Conservation (phyloP, 1,140 invertebrate genomes). For the Calephelis nemesis region DNA sequence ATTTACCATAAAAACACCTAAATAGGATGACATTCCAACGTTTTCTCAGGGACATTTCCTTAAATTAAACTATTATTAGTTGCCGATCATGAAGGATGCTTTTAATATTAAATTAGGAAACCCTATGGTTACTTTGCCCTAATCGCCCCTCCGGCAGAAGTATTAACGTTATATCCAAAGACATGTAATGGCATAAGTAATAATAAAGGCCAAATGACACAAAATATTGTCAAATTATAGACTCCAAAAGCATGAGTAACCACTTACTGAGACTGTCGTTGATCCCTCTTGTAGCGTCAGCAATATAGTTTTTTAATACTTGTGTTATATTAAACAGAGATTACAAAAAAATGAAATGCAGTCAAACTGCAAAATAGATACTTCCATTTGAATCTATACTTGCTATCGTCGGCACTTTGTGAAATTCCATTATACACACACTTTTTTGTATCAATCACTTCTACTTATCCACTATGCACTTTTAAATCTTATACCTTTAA, state of each 20-base stretch:
- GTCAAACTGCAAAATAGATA: too few relatives aligned
- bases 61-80: slow-evolving; percentile 77
- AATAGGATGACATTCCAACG: slow-evolving; percentile 72
- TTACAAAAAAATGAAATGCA: neutral
- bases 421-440: too few relatives aligned
- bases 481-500: too few relatives aligned
- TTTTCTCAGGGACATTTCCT: slow-evolving; percentile 77
- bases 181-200: slow-evolving; percentile 74
- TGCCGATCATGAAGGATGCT: slow-evolving; percentile 76
- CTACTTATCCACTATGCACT: too few relatives aligned
- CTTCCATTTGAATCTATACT: too few relatives aligned
- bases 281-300: slow-evolving; percentile 59
- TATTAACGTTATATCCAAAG: slow-evolving; percentile 74
- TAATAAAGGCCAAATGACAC: slow-evolving; percentile 78
- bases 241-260: slow-evolving; percentile 75
- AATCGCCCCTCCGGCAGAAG: slow-evolving; percentile 65
- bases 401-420: too few relatives aligned
- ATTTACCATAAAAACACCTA: slow-evolving; percentile 46
- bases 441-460: too few relatives aligned
- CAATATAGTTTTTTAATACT: slow-evolving; percentile 27
- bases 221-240: slow-evolving; percentile 80
- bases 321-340: neutral
- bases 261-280: slow-evolving; percentile 69
- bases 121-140: slow-evolving; percentile 73
- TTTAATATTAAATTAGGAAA: slow-evolving; percentile 79